A percentile compares a stretch with the other conserved stretches of the same genome.
Evolutionary conservation across 1,140 invertebrate species (phyloP).

Genomic region (Drosophila sucinea): DNA sequence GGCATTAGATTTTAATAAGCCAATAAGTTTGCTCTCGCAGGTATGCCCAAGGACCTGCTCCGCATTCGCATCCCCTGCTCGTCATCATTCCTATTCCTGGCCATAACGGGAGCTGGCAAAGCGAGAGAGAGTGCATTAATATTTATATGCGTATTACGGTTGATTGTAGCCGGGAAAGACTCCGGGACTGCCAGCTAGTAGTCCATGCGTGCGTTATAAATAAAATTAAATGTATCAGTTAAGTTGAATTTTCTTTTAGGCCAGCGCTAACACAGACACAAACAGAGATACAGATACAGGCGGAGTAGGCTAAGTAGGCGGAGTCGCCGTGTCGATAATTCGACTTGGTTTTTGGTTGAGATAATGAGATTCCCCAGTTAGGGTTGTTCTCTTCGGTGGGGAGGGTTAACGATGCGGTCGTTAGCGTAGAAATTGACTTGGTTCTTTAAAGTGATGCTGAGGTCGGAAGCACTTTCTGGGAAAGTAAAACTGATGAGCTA

Average conservation of each 20-base stretch:
- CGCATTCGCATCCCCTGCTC: constrained; percentile 17
- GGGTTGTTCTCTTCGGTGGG: constrained; percentile 5
- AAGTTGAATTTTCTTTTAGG: constrained; percentile 51
- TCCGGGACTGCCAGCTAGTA: constrained; percentile 13
- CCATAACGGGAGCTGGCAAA: not conserved
- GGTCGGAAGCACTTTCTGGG: constrained; percentile 3
- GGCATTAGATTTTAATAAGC: constrained; percentile 78
- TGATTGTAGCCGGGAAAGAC: constrained; percentile 45
- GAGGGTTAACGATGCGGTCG: constrained; percentile 68
- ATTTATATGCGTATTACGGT: constrained; percentile 66
- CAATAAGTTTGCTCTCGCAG: constrained; percentile 76
- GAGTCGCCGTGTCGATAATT: constrained; percentile 59
- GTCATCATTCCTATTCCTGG: constrained; percentile 2
- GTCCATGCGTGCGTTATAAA: constrained; percentile 77
- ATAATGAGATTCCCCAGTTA: constrained; percentile 64
- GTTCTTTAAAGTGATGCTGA: constrained; percentile 41
- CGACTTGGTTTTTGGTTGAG: constrained; percentile 43
- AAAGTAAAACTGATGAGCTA: not conserved
- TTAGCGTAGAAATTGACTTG: constrained; percentile 51
- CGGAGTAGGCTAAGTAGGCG: not conserved
- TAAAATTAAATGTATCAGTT: constrained; percentile 81
- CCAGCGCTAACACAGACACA: not conserved
- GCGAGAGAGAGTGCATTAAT: constrained; percentile 66
- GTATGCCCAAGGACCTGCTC: constrained; percentile 41
- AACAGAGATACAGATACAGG: constrained; percentile 1